Conservation (phyloP, 2,113 vertebrate genomes). For the Eurypyga helias region DNA sequence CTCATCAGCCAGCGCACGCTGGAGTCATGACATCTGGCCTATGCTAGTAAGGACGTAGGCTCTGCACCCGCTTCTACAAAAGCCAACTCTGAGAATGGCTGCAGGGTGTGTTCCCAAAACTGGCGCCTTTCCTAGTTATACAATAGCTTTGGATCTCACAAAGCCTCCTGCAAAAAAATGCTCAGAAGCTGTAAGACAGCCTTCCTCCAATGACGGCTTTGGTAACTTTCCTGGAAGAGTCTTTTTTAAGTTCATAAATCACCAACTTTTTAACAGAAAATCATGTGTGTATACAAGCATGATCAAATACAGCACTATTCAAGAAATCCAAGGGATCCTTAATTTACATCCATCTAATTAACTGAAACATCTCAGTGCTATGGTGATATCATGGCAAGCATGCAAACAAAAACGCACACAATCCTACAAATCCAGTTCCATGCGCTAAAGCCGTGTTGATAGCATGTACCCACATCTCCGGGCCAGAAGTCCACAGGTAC, state of each 20-base stretch:
- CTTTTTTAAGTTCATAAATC: not conserved
- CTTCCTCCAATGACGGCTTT: not conserved
- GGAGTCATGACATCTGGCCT: not conserved
- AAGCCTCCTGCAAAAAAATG: not conserved
- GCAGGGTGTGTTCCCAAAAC: not conserved
- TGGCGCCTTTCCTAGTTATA: not conserved
- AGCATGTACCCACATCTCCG: not conserved
- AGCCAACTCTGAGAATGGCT: not conserved
- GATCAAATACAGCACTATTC: not conserved
- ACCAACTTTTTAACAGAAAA: not conserved
- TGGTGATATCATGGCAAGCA: not conserved
- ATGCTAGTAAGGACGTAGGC: not conserved
- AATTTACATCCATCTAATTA: not conserved
- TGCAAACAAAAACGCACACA: not conserved
- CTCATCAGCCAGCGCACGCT: rapidly evolving
- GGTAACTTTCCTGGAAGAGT: not conserved
- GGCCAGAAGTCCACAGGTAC: not conserved
- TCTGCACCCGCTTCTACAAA: not conserved
- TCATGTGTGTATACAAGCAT: not conserved
- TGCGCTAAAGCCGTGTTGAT: not conserved
- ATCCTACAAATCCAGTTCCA: not conserved
- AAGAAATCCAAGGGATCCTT: not conserved
- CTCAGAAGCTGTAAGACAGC: not conserved
- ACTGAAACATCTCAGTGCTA: not conserved
- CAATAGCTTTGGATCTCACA: not conserved